These are phyloP conservation scores for Bovichtus diacanthus DNA, from an alignment of 2,797 vertebrate genomes.

Conservation along the genomic window DNA sequence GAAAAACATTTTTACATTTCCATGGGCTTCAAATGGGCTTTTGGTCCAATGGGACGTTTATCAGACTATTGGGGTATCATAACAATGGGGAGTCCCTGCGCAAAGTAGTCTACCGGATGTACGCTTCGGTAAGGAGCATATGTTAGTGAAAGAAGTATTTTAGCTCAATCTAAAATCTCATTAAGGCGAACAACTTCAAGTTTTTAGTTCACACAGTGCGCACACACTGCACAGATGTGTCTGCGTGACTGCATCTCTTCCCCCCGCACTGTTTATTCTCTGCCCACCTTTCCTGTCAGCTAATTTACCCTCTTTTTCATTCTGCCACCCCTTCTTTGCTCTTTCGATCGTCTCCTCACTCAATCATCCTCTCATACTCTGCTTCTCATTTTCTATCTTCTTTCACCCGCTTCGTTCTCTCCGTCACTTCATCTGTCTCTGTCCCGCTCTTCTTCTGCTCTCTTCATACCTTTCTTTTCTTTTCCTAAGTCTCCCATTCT, in stretches of 20 bases:
- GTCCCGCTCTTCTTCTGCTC: conserved; percentile 19
- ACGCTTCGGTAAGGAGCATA: background rate
- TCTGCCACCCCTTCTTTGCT: conserved; percentile 39
- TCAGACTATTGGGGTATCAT: no score
- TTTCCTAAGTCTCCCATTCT: background rate
- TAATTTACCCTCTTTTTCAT: conserved; percentile 60
- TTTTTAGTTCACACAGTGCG: background rate
- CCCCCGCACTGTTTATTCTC: conserved; percentile 36
- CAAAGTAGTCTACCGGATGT: background rate
- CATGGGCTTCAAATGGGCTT: no score
- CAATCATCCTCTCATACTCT: conserved; percentile 52
- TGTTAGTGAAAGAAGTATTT: background rate
- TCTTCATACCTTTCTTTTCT: conserved; percentile 16
- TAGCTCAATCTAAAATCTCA: background rate
- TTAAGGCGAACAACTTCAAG: background rate
- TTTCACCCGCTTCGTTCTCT: conserved; percentile 32
- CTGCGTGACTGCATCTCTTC: conserved; percentile 23
- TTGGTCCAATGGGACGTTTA: no score
- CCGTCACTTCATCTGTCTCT: conserved; percentile 49
- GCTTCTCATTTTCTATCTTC: conserved; percentile 44
- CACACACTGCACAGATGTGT: conserved; percentile 3
- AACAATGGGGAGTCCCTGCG: no score
- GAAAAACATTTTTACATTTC: no score
- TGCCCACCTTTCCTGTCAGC: conserved; percentile 43
- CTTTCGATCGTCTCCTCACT: conserved; percentile 40